These are phyloP conservation scores for Hermodice carunculata DNA, from an alignment of 2,888 invertebrate species.

Conservation along the genomic window DNA sequence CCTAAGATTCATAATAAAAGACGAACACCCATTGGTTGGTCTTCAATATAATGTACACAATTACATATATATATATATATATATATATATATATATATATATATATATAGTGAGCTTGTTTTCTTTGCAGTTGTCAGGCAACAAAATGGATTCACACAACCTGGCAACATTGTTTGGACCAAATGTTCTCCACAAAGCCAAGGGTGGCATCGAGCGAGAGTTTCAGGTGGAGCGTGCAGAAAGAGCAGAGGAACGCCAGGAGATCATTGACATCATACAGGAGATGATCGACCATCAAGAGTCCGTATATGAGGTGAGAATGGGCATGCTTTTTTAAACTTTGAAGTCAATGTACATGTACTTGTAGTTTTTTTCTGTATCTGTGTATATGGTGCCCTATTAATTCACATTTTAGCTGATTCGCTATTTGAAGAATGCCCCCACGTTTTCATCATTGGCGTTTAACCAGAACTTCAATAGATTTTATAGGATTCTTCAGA, in stretches of 20 bases:
- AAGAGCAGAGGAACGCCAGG: constrained; percentile 79
- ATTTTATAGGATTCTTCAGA: too few relatives aligned
- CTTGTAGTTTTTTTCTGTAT: neutral
- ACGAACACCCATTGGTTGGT: too few relatives aligned
- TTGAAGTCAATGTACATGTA: neutral
- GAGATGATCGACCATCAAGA: constrained; percentile 80
- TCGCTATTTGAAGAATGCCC: too few relatives aligned
- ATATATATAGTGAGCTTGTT: too few relatives aligned
- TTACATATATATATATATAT: neutral
- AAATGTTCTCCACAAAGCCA: constrained; percentile 83
- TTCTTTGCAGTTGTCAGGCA: constrained; percentile 83
- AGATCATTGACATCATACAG: constrained; percentile 85
- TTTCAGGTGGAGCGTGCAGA: constrained; percentile 71
- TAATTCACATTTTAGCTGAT: too few relatives aligned
- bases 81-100: neutral
- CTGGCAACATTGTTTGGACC: constrained; percentile 94
- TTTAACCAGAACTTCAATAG: too few relatives aligned
- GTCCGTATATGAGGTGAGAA: constrained; percentile 77
- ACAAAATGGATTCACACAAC: constrained; percentile 95
- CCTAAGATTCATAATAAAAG: too few relatives aligned
- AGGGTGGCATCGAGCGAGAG: constrained; percentile 53
- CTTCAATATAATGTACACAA: too few relatives aligned
- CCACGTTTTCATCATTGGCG: too few relatives aligned
- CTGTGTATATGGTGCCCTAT: too few relatives aligned
- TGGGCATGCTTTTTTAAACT: too few relatives aligned